These are phyloP conservation scores for Macropodus opercularis DNA, from an alignment of 2,797 vertebrate genomes.

Conservation along the genomic window DNA sequence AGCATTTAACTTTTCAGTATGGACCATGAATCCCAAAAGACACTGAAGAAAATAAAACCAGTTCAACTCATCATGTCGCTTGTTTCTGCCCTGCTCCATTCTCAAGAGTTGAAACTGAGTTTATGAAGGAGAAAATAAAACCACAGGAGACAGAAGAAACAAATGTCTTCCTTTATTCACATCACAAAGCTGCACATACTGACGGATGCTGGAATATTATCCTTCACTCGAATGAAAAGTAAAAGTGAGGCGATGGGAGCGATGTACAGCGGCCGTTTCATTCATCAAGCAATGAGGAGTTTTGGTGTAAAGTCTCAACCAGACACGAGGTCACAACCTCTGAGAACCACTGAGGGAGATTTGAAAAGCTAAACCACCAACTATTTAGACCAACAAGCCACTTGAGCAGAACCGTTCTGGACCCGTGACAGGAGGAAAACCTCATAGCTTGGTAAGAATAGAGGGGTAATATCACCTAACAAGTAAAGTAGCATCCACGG, in stretches of 20 bases:
- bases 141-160: slow-evolving; percentile 87
- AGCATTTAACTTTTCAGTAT: slow-evolving; percentile 42
- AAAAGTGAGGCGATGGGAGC: slow-evolving; percentile 32
- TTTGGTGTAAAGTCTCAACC: slow-evolving; percentile 54
- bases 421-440: no score
- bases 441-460: no score
- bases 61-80: slow-evolving; percentile 23
- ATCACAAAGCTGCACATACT: slow-evolving; percentile 66
- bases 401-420: not conserved
- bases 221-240: slow-evolving; percentile 12
- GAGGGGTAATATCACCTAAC: no score
- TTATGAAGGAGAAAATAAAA: slow-evolving; percentile 64
- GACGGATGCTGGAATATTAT: not conserved
- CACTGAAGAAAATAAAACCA: not conserved
- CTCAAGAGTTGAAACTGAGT: slow-evolving; percentile 17
- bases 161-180: slow-evolving; percentile 97
- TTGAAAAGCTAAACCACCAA: slow-evolving; percentile 1
- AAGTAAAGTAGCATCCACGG: no score
- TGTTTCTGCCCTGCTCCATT: slow-evolving; percentile 76
- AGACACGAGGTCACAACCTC: no score
- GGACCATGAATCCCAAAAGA: slow-evolving; percentile 1
- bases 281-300: slow-evolving; percentile 22
- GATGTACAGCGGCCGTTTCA: no score
- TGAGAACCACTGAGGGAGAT: no score
- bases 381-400: not conserved